These are phyloP conservation scores for Quadriops clusia DNA, from an alignment of 2,888 invertebrate genomes.

Conservation along the genomic window DNA sequence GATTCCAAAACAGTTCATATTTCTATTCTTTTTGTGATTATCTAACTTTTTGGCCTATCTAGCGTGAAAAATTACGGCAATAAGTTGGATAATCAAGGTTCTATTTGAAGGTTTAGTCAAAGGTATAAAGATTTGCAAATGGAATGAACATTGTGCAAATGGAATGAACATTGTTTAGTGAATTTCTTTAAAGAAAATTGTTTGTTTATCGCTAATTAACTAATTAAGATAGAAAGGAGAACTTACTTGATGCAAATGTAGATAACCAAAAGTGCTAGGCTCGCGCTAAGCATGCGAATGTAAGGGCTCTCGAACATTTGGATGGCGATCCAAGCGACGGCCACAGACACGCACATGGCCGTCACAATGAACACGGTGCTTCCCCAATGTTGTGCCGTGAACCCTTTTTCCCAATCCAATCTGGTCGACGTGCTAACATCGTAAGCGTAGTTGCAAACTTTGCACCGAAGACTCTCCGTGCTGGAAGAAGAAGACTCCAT, in stretches of 20 bases:
- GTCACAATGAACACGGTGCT: constrained; percentile 70
- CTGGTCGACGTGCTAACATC: constrained; percentile 64
- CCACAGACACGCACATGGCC: constrained; percentile 64
- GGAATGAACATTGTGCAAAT: too few relatives aligned
- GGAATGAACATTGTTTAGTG: too few relatives aligned
- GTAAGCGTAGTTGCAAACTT: constrained; percentile 76
- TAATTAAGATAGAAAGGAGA: not conserved
- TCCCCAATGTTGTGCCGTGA: constrained; percentile 73
- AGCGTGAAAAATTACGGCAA: too few relatives aligned
- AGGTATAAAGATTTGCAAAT: too few relatives aligned
- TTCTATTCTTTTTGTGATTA: too few relatives aligned
- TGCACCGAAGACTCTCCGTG: constrained; percentile 28
- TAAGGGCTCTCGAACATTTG: constrained; percentile 68
- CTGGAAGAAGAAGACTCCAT: constrained; percentile 51
- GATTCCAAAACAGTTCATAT: too few relatives aligned
- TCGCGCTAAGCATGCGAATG: constrained; percentile 68
- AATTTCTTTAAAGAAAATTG: too few relatives aligned
- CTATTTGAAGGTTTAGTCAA: too few relatives aligned
- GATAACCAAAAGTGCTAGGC: constrained; percentile 67
- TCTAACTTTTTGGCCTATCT: too few relatives aligned
- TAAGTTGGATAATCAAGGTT: too few relatives aligned
- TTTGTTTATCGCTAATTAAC: not conserved
- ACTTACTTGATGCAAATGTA: constrained; percentile 72
- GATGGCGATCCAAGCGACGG: constrained; percentile 67
- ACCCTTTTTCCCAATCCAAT: constrained; percentile 74